Base-by-base conservation (phyloP, 2,797 vertebrate genomes). In the Apogon hyalosoma region DNA sequence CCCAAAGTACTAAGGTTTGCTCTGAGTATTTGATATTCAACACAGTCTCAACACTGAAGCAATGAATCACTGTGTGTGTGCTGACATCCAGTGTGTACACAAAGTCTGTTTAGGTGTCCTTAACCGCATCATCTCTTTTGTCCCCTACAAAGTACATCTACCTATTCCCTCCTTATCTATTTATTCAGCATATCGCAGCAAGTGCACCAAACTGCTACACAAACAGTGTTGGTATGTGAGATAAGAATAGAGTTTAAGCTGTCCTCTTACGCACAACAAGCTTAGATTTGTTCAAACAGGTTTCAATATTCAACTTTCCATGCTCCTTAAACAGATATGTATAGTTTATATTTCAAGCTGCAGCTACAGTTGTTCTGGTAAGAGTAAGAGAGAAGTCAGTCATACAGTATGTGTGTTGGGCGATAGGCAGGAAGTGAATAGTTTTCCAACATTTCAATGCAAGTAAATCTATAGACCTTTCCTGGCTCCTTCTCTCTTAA, bases 111-210 rank as follows among this genome's bases (percentile, higher is more conserved):
- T 64, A 13, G 0, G 21, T 72, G 75, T 86, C 82, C 73, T 87
- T 74, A 79, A 82, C 76, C 69, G n/a, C 54, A 42, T 66, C 66
- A 43, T 86, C 76, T 69, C 62, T 63, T 69, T 77, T 62, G 70
- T 86, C 68, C 77, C 63, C 63, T 47, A 38, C 77, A 73, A 61
- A 74, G 73, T 67, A 53, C 61, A 77, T 83, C 82, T 63, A 64
- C 68, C 38, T 53, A 58, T 75, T 79, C 54, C 52, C 62, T 28
- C 41, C 73, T 86, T 87, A 90, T 91, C 88, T 88, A 66, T 90
- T 87, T 89, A 88, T 89, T 84, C 74, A 83, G 87, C 75, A 82
- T 84, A 84, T 89, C 83, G 48, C 66, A 60, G 86, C 3, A 40
- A 72, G 69, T 84, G 81, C 79, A 45, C 80, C 83, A 9, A 73